phyloP scores from a whole-genome alignment of 1,140 invertebrate species.

The Popillia japonica region DNA sequence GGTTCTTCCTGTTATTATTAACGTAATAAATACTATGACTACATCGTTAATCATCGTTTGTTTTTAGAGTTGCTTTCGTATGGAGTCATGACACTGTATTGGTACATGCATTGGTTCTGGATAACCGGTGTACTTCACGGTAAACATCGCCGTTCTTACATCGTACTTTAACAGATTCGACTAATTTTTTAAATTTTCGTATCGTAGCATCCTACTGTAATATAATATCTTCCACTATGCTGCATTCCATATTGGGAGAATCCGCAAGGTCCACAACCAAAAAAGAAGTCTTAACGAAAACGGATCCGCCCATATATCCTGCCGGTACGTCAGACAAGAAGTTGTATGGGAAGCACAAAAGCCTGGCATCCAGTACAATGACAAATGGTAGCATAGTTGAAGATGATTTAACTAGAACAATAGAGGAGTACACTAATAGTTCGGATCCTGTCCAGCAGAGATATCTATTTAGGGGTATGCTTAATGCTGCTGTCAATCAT shows the following conservation, averaged over 20 bases:
- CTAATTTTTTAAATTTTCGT: conserved; percentile 7
- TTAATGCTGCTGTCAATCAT: conserved; percentile 50
- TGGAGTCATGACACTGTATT: conserved; percentile 69
- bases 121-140: conserved; percentile 65
- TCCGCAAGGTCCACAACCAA: conserved; percentile 32
- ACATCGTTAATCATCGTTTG: neutral
- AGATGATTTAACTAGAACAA: conserved; percentile 54
- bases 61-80: neutral
- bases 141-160: conserved; percentile 52
- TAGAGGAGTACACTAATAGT: conserved; percentile 50
- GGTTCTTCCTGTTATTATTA: conserved; percentile 10
- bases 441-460: conserved; percentile 49
- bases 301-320: conserved; percentile 45
- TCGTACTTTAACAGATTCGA: conserved; percentile 39
- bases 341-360: neutral
- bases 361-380: conserved; percentile 20
- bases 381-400: conserved; percentile 39
- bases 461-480: conserved; percentile 46
- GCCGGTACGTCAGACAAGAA: conserved; percentile 35
- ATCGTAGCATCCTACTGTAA: neutral
- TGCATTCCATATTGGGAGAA: conserved; percentile 28
- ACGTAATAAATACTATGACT: neutral
- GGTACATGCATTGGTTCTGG: conserved; percentile 78
- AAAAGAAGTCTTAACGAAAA: conserved; percentile 38
- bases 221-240: conserved; percentile 24